phyloP scores from a whole-genome alignment of 64 coral and sea anemone genomes.

The Dendronephthya gigantea region DNA sequence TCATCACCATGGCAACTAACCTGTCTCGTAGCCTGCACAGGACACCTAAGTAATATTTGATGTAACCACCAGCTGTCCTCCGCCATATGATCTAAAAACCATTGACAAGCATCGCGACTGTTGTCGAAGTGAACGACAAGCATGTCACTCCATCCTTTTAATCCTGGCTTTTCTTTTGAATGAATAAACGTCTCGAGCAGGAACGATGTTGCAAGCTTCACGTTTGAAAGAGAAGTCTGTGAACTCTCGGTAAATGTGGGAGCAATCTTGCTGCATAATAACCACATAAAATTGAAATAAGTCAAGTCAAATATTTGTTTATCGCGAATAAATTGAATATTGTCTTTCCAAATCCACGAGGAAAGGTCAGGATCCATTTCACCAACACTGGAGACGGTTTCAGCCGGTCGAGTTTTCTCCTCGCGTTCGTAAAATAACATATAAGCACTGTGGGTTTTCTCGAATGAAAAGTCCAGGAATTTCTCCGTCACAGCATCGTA shows the following conservation, averaged over 20 bases:
- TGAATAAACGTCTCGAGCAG: conserved; percentile 84
- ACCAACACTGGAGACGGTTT: conserved; percentile 22
- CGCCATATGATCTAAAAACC: conserved; percentile 66
- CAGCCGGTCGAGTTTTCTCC: conserved; percentile 27
- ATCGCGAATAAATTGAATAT: conserved; percentile 90
- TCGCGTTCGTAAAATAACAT: conserved; percentile 96
- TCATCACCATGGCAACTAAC: conserved; percentile 27
- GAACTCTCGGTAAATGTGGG: conserved; percentile 44
- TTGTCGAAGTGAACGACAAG: conserved; percentile 66
- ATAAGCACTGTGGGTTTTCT: conserved; percentile 97
- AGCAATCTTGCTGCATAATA: conserved; percentile 74
- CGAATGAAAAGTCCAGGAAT: conserved; percentile 98
- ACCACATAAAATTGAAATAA: conserved; percentile 97
- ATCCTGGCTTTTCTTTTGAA: conserved; percentile 74
- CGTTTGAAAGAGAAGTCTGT: conserved; percentile 60
- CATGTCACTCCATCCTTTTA: conserved; percentile 86
- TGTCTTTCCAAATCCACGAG: conserved; percentile 93
- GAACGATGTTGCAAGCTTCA: conserved; percentile 81
- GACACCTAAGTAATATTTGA: conserved; percentile 73
- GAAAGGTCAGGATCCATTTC: conserved; percentile 54
- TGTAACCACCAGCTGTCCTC: conserved; percentile 80
- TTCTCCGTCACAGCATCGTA: conserved; percentile 96
- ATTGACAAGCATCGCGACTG: conserved; percentile 54
- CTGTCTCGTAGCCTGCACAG: conserved; percentile 63
- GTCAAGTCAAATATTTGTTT: conserved; percentile 97